Base-by-base conservation (phyloP, 35 echinoderm and acorn worm genomes). In the Acanthaster planci region DNA sequence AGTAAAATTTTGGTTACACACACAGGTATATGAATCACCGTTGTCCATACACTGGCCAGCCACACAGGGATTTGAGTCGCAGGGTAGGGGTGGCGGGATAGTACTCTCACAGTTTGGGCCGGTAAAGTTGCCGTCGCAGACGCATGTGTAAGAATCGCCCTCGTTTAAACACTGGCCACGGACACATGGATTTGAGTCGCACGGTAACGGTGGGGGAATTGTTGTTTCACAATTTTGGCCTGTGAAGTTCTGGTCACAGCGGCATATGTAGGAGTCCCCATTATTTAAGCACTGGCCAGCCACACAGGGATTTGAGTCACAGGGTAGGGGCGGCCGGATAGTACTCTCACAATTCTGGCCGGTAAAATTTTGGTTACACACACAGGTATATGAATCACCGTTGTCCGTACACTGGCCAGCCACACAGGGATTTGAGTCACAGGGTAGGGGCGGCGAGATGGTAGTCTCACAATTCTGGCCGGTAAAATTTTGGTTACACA, bases 371-470 rank as follows among this genome's bases (percentile, higher is more conserved):
- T 34, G 37, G 52, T 82, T 60, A 85, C 95, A 98, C 0, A 78
- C 35, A 35, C 95, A 98, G 3, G 16, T 76, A 60, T 78, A 98
- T 2, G 79, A 81, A 5, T 21, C 59, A 78, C 84, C 88, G 16
- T 51, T 17, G 36, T 91, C 60, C n/a, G 78, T 32, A 52, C 95
- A 98, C 22, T 67, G 52, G 72, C 88, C 88, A 78, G 67, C 85
- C 21, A 77, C 15, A 60, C 95, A 98, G 12, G 95, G 95, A 55
- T 78, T 86, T 17, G 52, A 68, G 37, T 93, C 85, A 85, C 95
- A 98, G 12, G 95, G 88, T 44, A 93, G 36, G 7, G 90, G 87
- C 9, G 80, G 50, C 7, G 51, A n/a, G 22, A 38, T 15, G 29
- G 80, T 82, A 4, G 44, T 82, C 7, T 86, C 88, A 51, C 95